phyloP scores from a whole-genome alignment of 2,113 vertebrate species.

The Cyphomyrus discorhynchus region DNA sequence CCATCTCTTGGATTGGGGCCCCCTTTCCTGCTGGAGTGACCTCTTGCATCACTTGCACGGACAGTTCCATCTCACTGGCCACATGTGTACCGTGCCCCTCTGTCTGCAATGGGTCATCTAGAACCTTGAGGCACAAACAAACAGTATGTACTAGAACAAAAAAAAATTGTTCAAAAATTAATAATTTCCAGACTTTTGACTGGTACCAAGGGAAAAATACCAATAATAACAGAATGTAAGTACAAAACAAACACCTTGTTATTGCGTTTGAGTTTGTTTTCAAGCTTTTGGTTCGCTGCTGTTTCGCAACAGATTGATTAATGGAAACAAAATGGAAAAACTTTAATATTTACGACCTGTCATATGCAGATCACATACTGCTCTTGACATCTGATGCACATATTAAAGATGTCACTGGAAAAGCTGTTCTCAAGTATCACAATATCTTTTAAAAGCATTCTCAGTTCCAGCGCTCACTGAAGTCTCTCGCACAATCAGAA shows the following conservation, averaged over 20 bases:
- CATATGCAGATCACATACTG: neutral
- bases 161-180: neutral
- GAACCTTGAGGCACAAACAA: slow-evolving; percentile 43
- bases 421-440: neutral
- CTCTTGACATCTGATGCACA: neutral
- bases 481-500: neutral
- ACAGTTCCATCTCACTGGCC: slow-evolving; percentile 21
- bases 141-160: slow-evolving; percentile 2
- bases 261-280: neutral
- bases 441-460: neutral
- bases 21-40: slow-evolving; percentile 22
- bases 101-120: slow-evolving; percentile 29
- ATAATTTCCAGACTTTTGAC: neutral
- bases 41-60: neutral
- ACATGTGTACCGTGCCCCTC: slow-evolving; percentile 21
- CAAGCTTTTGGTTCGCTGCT: neutral
- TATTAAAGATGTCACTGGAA: neutral
- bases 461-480: neutral
- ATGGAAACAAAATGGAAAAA: neutral
- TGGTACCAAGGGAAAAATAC: neutral
- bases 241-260: neutral
- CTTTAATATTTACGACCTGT: neutral
- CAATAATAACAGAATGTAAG: neutral
- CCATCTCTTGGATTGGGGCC: slow-evolving; percentile 18
- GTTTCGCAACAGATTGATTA: neutral